Conservation (phyloP, 2,113 vertebrate genomes). For the Dipodomys merriami region DNA sequence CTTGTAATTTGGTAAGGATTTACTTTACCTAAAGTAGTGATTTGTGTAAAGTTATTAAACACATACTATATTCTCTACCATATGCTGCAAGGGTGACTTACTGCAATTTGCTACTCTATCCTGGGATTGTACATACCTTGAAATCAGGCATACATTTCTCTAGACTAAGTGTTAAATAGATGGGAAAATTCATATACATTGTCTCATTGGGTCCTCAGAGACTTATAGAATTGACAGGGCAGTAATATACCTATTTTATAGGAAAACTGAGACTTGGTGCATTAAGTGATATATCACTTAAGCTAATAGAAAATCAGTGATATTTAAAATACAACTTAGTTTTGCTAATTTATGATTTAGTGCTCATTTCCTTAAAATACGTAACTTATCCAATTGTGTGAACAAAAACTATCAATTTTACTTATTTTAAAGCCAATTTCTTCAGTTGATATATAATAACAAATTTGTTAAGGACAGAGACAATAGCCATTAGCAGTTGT, state of each 20-base stretch:
- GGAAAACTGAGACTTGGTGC: not conserved
- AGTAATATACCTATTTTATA: conserved; percentile 17
- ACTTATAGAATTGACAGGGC: not conserved
- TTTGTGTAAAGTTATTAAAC: conserved; percentile 31
- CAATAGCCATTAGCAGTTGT: conserved; percentile 22
- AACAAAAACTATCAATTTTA: not conserved
- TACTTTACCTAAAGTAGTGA: conserved; percentile 13
- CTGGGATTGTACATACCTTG: not conserved
- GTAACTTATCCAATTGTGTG: not conserved
- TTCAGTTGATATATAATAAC: conserved; percentile 4
- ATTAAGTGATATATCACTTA: not conserved
- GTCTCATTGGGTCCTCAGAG: not conserved
- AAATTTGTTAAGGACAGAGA: conserved; percentile 41
- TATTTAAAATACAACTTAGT: not conserved
- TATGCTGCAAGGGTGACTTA: not conserved
- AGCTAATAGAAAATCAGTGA: too few relatives aligned
- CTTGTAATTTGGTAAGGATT: not conserved
- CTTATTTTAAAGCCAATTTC: conserved; percentile 39
- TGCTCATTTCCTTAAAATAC: not conserved
- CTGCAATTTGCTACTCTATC: not conserved
- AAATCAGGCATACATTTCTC: conserved; percentile 35
- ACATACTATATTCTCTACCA: conserved; percentile 14
- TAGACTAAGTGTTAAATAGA: not conserved
- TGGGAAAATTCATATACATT: not conserved
- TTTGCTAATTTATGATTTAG: conserved; percentile 37